Conservation (phyloP, 2,888 invertebrate genomes). For the Morpho achilles region DNA sequence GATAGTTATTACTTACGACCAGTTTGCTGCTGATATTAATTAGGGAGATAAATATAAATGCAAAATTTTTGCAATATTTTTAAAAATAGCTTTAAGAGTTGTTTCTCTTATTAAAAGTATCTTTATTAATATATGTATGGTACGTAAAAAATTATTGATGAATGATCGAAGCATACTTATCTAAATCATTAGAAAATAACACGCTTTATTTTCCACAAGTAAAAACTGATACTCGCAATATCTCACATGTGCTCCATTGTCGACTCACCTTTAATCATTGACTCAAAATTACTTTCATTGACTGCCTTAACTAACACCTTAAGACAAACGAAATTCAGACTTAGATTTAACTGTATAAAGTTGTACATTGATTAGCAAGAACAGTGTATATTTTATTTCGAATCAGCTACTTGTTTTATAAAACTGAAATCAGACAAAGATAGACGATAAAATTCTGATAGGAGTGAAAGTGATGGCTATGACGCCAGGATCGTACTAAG, state of each 20-base stretch:
- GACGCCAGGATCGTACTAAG: slow-evolving; percentile 50
- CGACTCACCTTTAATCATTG: slow-evolving; percentile 31
- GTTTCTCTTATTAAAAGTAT: too few species aligned
- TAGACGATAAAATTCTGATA: slow-evolving; percentile 16
- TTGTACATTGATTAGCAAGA: slow-evolving; percentile 9
- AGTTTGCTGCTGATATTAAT: too few species aligned
- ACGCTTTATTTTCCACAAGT: not conserved
- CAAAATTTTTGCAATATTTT: too few species aligned
- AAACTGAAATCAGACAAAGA: slow-evolving; percentile 40
- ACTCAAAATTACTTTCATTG: slow-evolving; percentile 28
- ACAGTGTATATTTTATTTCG: slow-evolving; percentile 11
- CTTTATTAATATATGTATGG: too few species aligned
- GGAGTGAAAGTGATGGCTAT: slow-evolving; percentile 50
- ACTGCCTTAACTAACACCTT: slow-evolving; percentile 11
- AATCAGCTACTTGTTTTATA: slow-evolving; percentile 14
- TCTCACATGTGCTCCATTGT: slow-evolving; percentile 13
- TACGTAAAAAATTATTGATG: too few species aligned
- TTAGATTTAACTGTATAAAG: not conserved
- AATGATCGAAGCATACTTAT: too few species aligned
- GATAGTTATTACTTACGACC: too few species aligned
- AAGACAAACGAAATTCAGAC: slow-evolving; percentile 6
- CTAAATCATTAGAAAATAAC: too few species aligned
- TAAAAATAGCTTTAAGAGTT: too few species aligned
- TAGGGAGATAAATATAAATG: too few species aligned
- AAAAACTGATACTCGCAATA: not conserved